Evolutionary conservation across 2,888 invertebrate species (phyloP).

Genomic region (Xanthorhoe designata): DNA sequence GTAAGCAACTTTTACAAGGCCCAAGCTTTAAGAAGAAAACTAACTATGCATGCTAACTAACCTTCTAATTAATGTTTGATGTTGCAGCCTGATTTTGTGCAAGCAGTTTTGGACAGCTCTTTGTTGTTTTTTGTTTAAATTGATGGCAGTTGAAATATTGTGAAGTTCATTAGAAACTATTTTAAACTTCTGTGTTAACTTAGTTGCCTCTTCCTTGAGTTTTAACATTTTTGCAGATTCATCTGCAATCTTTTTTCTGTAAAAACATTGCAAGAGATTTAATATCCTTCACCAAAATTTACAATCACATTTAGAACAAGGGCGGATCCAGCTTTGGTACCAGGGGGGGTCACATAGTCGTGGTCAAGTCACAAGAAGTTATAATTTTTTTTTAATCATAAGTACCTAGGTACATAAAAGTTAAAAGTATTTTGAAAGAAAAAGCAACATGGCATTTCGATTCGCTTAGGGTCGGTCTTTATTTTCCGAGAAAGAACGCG

Average conservation of each 20-base stretch:
- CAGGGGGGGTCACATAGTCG: too few species aligned
- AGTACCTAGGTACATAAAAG: too few species aligned
- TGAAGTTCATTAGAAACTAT: slow-evolving; percentile 74
- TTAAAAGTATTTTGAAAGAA: too few species aligned
- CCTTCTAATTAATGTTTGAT: slow-evolving; percentile 78
- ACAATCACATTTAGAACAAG: background rate
- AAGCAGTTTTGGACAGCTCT: slow-evolving; percentile 68
- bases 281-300: background rate
- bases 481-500: too few species aligned
- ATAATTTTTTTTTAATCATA: too few species aligned
- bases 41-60: slow-evolving; percentile 5
- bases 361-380: too few species aligned
- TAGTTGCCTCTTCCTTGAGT: slow-evolving; percentile 73
- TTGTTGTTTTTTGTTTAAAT: slow-evolving; percentile 75
- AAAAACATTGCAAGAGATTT: slow-evolving; percentile 37
- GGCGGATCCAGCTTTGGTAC: too few species aligned
- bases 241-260: slow-evolving; percentile 77
- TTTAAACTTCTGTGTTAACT: slow-evolving; percentile 75
- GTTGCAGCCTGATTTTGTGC: slow-evolving; percentile 70
- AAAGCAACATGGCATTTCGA: too few species aligned
- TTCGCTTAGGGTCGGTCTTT: too few species aligned
- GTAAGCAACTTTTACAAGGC: slow-evolving; percentile 1
- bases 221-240: slow-evolving; percentile 76
- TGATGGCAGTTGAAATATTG: slow-evolving; percentile 74
- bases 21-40: background rate